Base-by-base conservation (phyloP, 2,888 invertebrate genomes). In the Polydrusus cervinus region DNA sequence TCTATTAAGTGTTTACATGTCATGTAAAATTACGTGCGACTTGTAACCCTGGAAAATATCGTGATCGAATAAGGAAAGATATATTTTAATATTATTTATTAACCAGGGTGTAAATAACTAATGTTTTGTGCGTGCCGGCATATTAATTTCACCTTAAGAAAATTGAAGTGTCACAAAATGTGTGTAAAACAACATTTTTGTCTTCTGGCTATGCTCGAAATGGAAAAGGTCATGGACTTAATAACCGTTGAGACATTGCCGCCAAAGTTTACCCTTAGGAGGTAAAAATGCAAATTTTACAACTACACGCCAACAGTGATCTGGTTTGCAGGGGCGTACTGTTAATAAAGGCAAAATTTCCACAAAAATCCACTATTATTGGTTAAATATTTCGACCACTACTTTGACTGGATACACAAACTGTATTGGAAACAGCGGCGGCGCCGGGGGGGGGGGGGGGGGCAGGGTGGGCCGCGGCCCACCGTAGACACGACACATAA, bases 241-340 rank as follows among this genome's bases (percentile, higher is more conserved):
- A 72, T 74, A 71, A 77, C 78, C 65, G 78, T 77, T 64, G 70
- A 76, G 76, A 70, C 62, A 76, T 62, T 67, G 75, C 76, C 82
- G 83, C 82, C 83, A 82, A 84, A 84, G 83, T 81, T 80, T 72
- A 78, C 81, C 83, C 83, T 75, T 76, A 71, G 80, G 82, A 77
- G 75, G 78, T 81, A 83, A 83, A 83, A 83, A 83, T 84, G 83
- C 80, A 82, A 83, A 83, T 84, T 82, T 81, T 78, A 80, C 80
- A 80, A 80, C 79, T 79, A 78, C 81, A 78, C 78, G 79, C 78
- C 79, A 79, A 80, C 61, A 66, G 61, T 38, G 70, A 76, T 76
- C 74, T 74, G 40, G 73, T 76, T 34, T 6, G 3, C 34, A 34
- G 34, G 10, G 34, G 34, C 34, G 34, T 34, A 10, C 34, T 3